These are phyloP conservation scores for Gastrophysa polygoni DNA, from an alignment of 2,888 invertebrate genomes.

Conservation along the genomic window DNA sequence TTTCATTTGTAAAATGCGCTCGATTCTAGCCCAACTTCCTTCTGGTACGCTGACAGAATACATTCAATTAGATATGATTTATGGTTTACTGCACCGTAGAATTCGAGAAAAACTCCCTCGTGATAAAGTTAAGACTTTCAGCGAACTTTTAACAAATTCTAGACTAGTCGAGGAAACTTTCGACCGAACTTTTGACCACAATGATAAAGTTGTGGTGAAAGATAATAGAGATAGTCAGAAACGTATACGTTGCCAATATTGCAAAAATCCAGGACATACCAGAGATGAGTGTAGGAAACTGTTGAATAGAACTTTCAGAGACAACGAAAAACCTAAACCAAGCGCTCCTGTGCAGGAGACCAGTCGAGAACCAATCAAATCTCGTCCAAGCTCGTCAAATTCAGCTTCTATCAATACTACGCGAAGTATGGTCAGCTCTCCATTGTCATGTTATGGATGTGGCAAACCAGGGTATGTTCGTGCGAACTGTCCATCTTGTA, in stretches of 20 bases:
- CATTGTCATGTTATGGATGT: conserved; percentile 21
- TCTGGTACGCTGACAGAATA: not conserved
- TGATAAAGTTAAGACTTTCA: conserved; percentile 9
- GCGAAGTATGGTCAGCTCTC: not conserved
- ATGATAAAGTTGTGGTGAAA: not conserved
- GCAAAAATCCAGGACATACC: conserved; percentile 3
- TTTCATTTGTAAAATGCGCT: conserved; percentile 9
- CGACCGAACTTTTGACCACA: conserved; percentile 1
- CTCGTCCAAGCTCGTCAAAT: not conserved
- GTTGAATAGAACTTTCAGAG: not conserved
- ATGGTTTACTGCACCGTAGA: conserved; percentile 17
- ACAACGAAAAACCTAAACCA: not conserved
- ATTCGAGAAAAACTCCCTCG: conserved; percentile 21
- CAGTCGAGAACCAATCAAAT: not conserved
- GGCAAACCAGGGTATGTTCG: conserved; percentile 13
- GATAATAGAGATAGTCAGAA: not conserved
- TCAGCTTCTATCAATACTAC: not conserved
- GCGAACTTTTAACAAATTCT: conserved; percentile 11
- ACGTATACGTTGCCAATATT: conserved; percentile 1
- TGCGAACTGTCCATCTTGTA: conserved; percentile 14
- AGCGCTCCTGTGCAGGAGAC: not conserved
- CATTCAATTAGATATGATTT: conserved; percentile 24
- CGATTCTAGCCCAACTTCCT: conserved; percentile 17
- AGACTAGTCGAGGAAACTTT: conserved; percentile 13
- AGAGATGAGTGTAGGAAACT: conserved; percentile 14